A percentile compares a stretch with the other conserved stretches of the same genome.
These are phyloP conservation scores for Lordiphosa andalusiaca DNA, from an alignment of 2,888 invertebrate genomes.

Conservation along the genomic window DNA sequence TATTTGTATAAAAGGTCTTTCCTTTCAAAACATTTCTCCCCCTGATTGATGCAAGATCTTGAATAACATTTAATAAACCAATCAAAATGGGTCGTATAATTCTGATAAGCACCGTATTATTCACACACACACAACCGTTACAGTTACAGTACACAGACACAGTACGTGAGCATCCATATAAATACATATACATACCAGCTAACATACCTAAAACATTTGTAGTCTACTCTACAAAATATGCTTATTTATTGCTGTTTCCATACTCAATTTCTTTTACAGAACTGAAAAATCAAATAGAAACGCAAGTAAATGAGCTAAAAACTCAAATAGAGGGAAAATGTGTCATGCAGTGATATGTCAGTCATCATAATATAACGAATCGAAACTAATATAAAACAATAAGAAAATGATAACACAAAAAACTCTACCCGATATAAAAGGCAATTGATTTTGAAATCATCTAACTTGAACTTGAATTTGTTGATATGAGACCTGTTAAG, in stretches of 20 bases:
- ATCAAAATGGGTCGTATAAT: too few relatives aligned
- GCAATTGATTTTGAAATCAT: constrained; percentile 50
- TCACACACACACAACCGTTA: constrained; percentile 7
- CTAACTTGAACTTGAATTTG: constrained; percentile 51
- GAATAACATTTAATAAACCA: too few relatives aligned
- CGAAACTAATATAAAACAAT: constrained; percentile 37
- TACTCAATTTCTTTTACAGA: constrained; percentile 86
- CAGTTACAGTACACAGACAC: constrained; percentile 22
- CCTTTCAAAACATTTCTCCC: too few relatives aligned
- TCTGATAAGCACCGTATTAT: neutral
- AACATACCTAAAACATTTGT: constrained; percentile 64
- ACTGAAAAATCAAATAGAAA: constrained; percentile 97
- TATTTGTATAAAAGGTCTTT: too few relatives aligned
- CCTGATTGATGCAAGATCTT: too few relatives aligned
- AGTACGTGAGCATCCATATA: constrained; percentile 33
- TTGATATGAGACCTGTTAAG: constrained; percentile 47
- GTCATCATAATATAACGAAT: constrained; percentile 66
- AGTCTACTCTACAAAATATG: constrained; percentile 80
- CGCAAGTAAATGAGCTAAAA: constrained; percentile 97
- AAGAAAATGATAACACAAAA: constrained; percentile 28
- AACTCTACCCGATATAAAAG: constrained; percentile 43
- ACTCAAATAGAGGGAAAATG: constrained; percentile 98
- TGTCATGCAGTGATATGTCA: constrained; percentile 93
- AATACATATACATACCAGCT: constrained; percentile 64
- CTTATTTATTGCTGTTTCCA: constrained; percentile 81